Conservation (phyloP, 1,140 invertebrate genomes). For the Zaprionus camerounensis region DNA sequence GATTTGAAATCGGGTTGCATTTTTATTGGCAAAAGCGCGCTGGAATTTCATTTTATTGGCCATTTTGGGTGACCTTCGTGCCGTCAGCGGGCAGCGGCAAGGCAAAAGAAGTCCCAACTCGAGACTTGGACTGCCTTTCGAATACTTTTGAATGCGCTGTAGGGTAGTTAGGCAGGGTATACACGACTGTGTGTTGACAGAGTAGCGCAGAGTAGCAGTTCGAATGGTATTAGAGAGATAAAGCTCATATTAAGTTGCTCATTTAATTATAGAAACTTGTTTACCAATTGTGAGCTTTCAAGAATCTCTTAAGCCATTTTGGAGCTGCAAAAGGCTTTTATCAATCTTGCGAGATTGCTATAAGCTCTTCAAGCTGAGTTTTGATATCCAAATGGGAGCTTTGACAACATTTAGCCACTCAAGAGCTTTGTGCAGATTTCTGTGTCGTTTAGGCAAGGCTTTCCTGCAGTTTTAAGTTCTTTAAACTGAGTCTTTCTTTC, state of each 20-base stretch:
- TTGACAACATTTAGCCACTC: no score
- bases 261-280: no score
- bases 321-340: no score
- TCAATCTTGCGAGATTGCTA: no score
- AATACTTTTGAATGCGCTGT: slow-evolving; percentile 20
- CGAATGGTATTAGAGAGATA: background rate
- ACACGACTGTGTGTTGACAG: background rate
- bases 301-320: no score
- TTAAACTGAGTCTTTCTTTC: no score
- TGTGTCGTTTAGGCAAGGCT: no score
- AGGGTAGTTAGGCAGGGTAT: accelerated
- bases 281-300: no score
- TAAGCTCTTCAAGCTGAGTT: no score
- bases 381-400: no score
- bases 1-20: slow-evolving; percentile 74
- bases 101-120: background rate
- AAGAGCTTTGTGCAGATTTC: background rate
- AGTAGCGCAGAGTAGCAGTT: background rate
- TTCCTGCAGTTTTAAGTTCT: no score
- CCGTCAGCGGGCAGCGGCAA: slow-evolving; percentile 2
- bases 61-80: slow-evolving; percentile 76
- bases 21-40: slow-evolving; percentile 67
- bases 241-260: background rate
- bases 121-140: slow-evolving; percentile 21
- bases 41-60: slow-evolving; percentile 80